phyloP scores from a whole-genome alignment of 2,113 vertebrate species.

The Rynchops niger region DNA sequence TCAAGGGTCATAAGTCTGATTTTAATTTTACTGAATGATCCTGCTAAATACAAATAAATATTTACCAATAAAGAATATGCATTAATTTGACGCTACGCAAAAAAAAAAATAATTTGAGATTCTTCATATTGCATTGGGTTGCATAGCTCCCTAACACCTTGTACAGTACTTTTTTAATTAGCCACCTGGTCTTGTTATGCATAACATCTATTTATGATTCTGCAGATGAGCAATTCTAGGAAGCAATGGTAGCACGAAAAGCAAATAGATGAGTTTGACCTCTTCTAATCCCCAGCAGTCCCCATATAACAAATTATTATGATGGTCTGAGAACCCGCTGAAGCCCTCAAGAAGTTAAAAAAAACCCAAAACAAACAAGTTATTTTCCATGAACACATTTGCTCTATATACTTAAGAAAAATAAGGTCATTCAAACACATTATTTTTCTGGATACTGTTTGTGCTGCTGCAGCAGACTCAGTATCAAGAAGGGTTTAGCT shows the following conservation, averaged over 20 bases:
- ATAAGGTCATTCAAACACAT: not conserved
- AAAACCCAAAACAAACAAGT: rapidly evolving
- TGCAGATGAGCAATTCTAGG: not conserved
- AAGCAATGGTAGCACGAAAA: not conserved
- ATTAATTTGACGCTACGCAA: not conserved
- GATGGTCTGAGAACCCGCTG: not conserved
- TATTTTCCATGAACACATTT: not conserved
- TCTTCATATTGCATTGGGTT: not conserved
- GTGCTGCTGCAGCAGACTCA: not conserved
- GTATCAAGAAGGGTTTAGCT: not conserved
- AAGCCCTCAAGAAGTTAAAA: not conserved
- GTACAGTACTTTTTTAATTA: not conserved
- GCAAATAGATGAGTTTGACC: not conserved
- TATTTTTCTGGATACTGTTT: not conserved
- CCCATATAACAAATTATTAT: not conserved
- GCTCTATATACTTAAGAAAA: not conserved
- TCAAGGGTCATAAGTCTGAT: not conserved
- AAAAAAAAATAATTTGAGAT: not conserved
- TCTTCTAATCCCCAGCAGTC: not conserved
- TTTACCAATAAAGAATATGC: not conserved
- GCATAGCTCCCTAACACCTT: not conserved
- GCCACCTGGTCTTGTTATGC: not conserved
- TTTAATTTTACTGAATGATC: not conserved
- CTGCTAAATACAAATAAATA: not conserved
- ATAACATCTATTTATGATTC: not conserved